Evolutionary conservation across 2,797 vertebrate species (phyloP), one percentile per base, ranked within the genome.

Genomic region (Chanos chanos): DNA sequence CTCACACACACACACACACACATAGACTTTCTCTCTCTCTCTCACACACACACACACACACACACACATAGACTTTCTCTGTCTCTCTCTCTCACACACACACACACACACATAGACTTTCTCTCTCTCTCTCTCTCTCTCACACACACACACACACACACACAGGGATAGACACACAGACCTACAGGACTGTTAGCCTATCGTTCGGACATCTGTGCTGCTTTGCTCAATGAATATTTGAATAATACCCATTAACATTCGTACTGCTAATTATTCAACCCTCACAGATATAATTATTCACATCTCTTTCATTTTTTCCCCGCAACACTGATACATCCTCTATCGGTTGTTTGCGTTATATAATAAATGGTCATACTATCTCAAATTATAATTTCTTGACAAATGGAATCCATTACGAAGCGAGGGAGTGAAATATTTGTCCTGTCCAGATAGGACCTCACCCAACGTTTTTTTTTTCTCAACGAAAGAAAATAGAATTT

Each of bases 391-490:
- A 77, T 84, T 83, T 84, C 79, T 77, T 80, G 85, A 85, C 76
- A 80, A 81, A 79, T 75, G 73, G 77, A 83, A 67, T 83, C 66
- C 81, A 81, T 87, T 85, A 93, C 92, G 85, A 83, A 55, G 82
- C 77, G 81, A 87, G 89, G 87, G 89, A 87, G 87, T n/a, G n/a
- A 88, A 84, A 90, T 83, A 90, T 91, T 91, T 89, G 91, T 90
- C 90, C 89, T 85, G 89, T 87, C 89, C 87, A 81, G 84, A 90
- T 92, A 90, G 86, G 88, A 91, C 89, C 87, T 91, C 87, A 89
- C 86, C 83, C 83, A 86, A n/a, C n/a, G n/a, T n/a, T n/a, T n/a
- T n/a, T n/a, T n/a, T 86, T 89, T 93, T 92, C 85, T 90, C 77
- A 79, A 87, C 86, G 81, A 51, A 68, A 81, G 84, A 83, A 84